Percentiles rank a stretch among this genome's conserved stretches.
Conservation (phyloP, 2,888 invertebrate species). For the Carcina quercana region DNA sequence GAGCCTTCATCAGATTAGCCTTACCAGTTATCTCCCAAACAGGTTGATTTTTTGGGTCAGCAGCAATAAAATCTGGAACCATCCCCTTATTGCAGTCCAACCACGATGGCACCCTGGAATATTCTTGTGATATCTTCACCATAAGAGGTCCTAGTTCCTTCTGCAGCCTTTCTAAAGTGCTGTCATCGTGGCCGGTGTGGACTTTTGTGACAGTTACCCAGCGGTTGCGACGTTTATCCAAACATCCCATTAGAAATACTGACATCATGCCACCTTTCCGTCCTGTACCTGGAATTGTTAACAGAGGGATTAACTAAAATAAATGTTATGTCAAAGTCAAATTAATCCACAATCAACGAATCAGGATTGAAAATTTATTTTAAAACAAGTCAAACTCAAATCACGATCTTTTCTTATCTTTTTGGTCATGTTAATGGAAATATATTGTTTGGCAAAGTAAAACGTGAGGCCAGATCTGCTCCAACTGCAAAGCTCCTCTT, state of each 20-base stretch:
- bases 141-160: slow-evolving; percentile 75
- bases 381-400: too few relatives aligned
- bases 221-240: slow-evolving; percentile 75
- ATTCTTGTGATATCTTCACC: slow-evolving; percentile 87
- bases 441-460: too few relatives aligned
- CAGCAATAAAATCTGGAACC: slow-evolving; percentile 92
- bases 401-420: too few relatives aligned
- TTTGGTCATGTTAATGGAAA: too few relatives aligned
- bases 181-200: slow-evolving; percentile 91
- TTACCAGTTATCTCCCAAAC: slow-evolving; percentile 96
- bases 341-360: too few relatives aligned
- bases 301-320: too few relatives aligned
- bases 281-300: slow-evolving; percentile 78
- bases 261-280: slow-evolving; percentile 95
- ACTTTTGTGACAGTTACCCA: slow-evolving; percentile 97
- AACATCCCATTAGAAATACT: slow-evolving; percentile 94
- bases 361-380: too few relatives aligned
- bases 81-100: slow-evolving; percentile 86
- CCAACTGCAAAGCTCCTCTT: too few relatives aligned
- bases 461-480: too few relatives aligned
- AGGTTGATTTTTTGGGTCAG: slow-evolving; percentile 88
- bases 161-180: slow-evolving; percentile 85
- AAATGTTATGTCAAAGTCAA: background rate
- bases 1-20: too few relatives aligned
- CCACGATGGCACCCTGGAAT: slow-evolving; percentile 84